A percentile compares a stretch with the other conserved stretches of the same genome.
Conservation (phyloP, 1,140 invertebrate species). For the Meloidogyne floridensis region DNA sequence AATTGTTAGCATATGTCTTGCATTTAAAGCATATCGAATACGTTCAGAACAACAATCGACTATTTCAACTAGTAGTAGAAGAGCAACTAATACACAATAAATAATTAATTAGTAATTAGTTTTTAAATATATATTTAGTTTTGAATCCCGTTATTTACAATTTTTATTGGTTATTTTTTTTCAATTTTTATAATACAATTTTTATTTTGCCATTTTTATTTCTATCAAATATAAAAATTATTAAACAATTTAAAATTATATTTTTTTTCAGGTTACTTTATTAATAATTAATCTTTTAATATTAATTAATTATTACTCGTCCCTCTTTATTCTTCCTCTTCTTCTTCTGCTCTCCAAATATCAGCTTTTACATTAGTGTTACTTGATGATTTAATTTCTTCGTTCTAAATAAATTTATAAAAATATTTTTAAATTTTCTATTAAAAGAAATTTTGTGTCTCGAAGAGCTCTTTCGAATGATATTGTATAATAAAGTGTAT, state of each 20-base stretch:
- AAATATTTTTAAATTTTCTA: neutral
- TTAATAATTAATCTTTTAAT: too few relatives aligned
- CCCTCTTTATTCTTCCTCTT: neutral
- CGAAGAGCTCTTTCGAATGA: too few relatives aligned
- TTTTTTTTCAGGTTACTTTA: too few relatives aligned
- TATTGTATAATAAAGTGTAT: neutral
- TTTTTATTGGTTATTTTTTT: neutral
- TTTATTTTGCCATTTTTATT: too few relatives aligned
- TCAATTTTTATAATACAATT: neutral
- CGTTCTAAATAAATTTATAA: neutral
- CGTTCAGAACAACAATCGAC: constrained; percentile 35
- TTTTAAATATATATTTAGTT: constrained; percentile 9
- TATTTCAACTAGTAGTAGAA: constrained; percentile 33
- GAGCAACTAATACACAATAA: constrained; percentile 18
- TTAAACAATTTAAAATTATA: too few relatives aligned
- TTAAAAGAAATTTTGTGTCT: too few relatives aligned
- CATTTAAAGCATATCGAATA: constrained; percentile 61
- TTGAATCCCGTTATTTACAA: neutral
- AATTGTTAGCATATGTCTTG: constrained; percentile 58
- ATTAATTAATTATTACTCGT: too few relatives aligned
- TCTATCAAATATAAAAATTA: too few relatives aligned
- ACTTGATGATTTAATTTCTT: neutral
- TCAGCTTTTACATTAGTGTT: constrained; percentile 1
- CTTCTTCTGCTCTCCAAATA: constrained; percentile 27
- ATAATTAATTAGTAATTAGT: neutral